Percentiles rank a stretch among this genome's conserved stretches.
phyloP scores from a whole-genome alignment of 2,888 invertebrate species.

The Lampropteryx suffumata region DNA sequence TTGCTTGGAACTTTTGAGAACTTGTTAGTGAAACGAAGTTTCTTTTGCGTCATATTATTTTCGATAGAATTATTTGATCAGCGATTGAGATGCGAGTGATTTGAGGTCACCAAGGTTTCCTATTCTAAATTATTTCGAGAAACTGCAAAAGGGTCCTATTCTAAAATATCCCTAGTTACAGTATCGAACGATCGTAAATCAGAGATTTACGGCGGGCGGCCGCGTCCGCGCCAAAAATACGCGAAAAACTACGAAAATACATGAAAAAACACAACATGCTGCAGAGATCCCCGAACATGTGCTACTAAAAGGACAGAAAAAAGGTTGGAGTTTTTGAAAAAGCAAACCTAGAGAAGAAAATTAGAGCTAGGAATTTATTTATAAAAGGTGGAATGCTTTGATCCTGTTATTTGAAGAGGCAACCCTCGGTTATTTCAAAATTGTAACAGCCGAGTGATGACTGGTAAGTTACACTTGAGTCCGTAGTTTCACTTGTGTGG shows the following conservation, averaged over 20 bases:
- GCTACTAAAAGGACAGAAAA: slow-evolving; percentile 5
- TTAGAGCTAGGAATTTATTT: not conserved
- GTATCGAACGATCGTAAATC: slow-evolving; percentile 36
- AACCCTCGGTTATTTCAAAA: too few species aligned
- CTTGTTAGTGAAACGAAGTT: not conserved
- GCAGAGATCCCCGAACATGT: slow-evolving; percentile 9
- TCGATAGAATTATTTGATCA: too few species aligned
- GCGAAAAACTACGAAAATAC: slow-evolving; percentile 20
- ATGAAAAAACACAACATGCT: slow-evolving; percentile 16
- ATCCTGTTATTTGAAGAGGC: too few species aligned
- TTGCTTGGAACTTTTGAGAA: too few species aligned
- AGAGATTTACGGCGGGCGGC: slow-evolving; percentile 30
- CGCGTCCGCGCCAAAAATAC: slow-evolving; percentile 22
- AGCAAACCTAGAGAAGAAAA: not conserved
- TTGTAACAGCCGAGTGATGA: too few species aligned
- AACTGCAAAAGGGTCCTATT: slow-evolving; percentile 16
- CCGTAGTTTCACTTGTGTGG: too few species aligned
- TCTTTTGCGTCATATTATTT: not conserved
- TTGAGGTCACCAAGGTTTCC: not conserved
- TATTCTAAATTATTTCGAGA: not conserved
- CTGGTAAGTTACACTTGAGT: too few species aligned
- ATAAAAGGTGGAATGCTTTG: not conserved
- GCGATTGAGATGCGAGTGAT: not conserved
- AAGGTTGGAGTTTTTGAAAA: not conserved
- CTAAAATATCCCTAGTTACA: slow-evolving; percentile 26